Conservation (phyloP, 2,113 vertebrate species). For the Melanostigma gelatinosum region DNA sequence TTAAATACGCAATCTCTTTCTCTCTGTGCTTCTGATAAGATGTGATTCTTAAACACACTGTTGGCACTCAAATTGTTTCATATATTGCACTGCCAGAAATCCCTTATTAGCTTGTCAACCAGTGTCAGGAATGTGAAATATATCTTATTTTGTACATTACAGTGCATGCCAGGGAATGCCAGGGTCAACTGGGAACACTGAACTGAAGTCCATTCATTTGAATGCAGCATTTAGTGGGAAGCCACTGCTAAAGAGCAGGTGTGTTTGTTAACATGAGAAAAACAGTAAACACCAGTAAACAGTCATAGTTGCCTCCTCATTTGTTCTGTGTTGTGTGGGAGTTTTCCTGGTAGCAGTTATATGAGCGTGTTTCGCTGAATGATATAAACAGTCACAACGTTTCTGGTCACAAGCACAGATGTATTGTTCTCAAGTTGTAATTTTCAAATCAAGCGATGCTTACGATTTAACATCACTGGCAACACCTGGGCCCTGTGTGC, state of each 20-base stretch:
- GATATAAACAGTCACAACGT: conserved; percentile 3
- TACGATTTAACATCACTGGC: neutral
- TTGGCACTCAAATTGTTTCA: conserved; percentile 33
- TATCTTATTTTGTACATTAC: conserved; percentile 24
- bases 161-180: conserved; percentile 29
- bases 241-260: neutral
- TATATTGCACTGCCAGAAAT: conserved; percentile 30
- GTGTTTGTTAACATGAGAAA: conserved; percentile 31
- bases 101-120: conserved; percentile 31
- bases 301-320: conserved; percentile 18
- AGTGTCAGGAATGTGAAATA: conserved; percentile 40
- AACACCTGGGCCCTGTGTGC: too few species aligned
- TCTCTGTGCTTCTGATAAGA: conserved; percentile 34
- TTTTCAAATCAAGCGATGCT: neutral
- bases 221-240: conserved; percentile 25
- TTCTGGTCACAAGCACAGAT: neutral
- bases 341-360: conserved; percentile 39
- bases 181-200: conserved; percentile 29
- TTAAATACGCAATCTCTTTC: conserved; percentile 32
- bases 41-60: conserved; percentile 17
- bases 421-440: neutral
- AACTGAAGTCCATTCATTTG: conserved; percentile 27
- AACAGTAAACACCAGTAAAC: conserved; percentile 22
- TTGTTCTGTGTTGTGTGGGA: conserved; percentile 13
- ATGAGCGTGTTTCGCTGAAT: neutral